Evolutionary conservation across 1,140 invertebrate genomes (phyloP), one percentile per base, ranked within the genome.

Genomic region (Brachionus manjavacas): DNA sequence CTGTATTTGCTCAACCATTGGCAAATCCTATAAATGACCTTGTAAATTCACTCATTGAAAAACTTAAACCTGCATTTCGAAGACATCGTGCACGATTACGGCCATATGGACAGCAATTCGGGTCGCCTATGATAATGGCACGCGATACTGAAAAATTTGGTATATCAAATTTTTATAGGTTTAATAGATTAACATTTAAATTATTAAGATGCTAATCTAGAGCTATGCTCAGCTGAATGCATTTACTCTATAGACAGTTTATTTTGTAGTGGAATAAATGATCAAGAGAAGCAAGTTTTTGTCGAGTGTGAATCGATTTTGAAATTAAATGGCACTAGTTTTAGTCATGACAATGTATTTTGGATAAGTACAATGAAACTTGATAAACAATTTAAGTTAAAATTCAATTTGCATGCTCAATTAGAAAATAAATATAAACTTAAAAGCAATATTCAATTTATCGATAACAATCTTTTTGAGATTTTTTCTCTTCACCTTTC

Each of bases 381-480:
- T n/a, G 20, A 66, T 28, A 9, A 28, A 25, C 64, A 64, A 74
- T 3, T 78, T 3, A 25, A 83, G 35, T 12, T n/a, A 12, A 35
- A 31, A 64, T 83, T 46, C 52, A 28, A 35, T 60, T 9, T 60
- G 9, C 52, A 60, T 23, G 4, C 52, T 60, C 52, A 60, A 60
- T 3, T 60, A 60, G 49, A 83, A 11, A 83, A 83, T 66, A 64
- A 23, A 35, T 8, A 83, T 60, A 55, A 83, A 39, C 20, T 20
- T 11, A 55, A 84, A 85, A 35, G 41, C 20, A 66, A 55, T 49
- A 39, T 60, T n/a, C 16, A 64, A 39, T 85, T 72, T 4, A 20
- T 41, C 2, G 84, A 68, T 68, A 25, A 31, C 25, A 74, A 60
- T 66, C n/a, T 20, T 86, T 20, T 23, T 20, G 52, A 60, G 20